Conservation (phyloP, 2,113 vertebrate species). For the Mesitornis unicolor region DNA sequence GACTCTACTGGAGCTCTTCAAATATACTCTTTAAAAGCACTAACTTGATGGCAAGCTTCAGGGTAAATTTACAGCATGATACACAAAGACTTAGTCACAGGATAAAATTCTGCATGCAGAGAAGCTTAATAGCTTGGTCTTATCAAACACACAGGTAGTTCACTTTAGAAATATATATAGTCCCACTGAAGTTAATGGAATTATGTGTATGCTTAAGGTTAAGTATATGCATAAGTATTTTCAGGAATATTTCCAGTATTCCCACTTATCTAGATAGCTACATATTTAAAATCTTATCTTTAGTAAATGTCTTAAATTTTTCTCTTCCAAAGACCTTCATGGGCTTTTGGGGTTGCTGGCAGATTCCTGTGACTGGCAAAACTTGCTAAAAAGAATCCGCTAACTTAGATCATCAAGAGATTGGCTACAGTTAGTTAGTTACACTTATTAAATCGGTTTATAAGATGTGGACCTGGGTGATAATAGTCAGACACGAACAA, state of each 20-base stretch:
- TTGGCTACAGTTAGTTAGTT: background rate
- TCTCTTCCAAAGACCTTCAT: background rate
- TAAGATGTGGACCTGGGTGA: background rate
- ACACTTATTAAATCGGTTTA: background rate
- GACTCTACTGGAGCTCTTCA: constrained; percentile 54
- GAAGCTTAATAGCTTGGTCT: constrained; percentile 18
- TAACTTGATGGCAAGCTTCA: constrained; percentile 43
- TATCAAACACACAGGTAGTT: constrained; percentile 33
- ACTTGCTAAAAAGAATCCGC: background rate
- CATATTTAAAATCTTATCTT: background rate
- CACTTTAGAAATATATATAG: constrained; percentile 5
- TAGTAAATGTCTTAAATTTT: background rate
- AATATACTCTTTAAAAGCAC: constrained; percentile 36
- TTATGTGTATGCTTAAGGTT: background rate
- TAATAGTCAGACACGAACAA: background rate
- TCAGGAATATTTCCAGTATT: background rate
- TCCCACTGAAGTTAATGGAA: constrained; percentile 16
- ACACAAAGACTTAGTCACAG: constrained; percentile 19
- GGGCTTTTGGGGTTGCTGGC: background rate
- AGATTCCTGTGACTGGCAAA: background rate
- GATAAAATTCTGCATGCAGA: constrained; percentile 8
- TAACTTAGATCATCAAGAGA: background rate
- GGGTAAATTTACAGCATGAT: constrained; percentile 15
- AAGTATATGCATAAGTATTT: background rate
- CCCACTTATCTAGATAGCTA: background rate